These are phyloP conservation scores for Solen grandis DNA, from an alignment of 1,140 invertebrate genomes.

Conservation along the genomic window DNA sequence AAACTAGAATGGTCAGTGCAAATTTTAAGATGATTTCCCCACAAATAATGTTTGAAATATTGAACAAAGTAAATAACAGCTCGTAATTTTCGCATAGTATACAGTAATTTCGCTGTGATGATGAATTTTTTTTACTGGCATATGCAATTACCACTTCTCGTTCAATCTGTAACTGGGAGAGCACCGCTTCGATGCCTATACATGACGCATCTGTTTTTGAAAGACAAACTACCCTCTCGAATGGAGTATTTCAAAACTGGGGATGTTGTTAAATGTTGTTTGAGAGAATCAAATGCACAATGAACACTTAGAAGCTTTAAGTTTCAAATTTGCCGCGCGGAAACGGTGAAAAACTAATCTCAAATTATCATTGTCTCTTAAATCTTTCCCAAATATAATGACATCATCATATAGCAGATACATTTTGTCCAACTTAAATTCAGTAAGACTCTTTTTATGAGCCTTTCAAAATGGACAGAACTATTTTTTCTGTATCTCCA, in stretches of 20 bases:
- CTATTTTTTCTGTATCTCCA: background rate
- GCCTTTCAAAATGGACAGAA: background rate
- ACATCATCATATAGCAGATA: slow-evolving; percentile 10
- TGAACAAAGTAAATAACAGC: slow-evolving; percentile 44
- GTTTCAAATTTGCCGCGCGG: background rate
- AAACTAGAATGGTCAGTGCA: slow-evolving; percentile 38
- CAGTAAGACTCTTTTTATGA: background rate
- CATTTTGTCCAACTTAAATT: background rate
- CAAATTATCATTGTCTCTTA: background rate
- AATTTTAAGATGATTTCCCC: slow-evolving; percentile 20
- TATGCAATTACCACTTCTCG: slow-evolving; percentile 24
- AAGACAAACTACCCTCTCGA: slow-evolving; percentile 1
- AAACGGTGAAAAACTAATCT: slow-evolving; percentile 3
- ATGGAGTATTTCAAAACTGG: background rate
- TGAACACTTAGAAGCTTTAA: slow-evolving; percentile 2
- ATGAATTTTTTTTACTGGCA: slow-evolving; percentile 22
- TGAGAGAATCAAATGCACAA: background rate
- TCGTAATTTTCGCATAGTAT: slow-evolving; percentile 30
- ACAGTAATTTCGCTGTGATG: slow-evolving; percentile 41
- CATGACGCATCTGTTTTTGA: slow-evolving; percentile 26
- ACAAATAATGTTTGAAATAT: slow-evolving; percentile 46
- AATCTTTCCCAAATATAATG: background rate
- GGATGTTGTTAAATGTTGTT: background rate
- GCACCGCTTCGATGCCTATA: background rate
- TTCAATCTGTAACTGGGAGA: slow-evolving; percentile 14